These are phyloP conservation scores for Poeciliopsis gracilis DNA, from an alignment of 2,797 vertebrate genomes.

Conservation along the genomic window DNA sequence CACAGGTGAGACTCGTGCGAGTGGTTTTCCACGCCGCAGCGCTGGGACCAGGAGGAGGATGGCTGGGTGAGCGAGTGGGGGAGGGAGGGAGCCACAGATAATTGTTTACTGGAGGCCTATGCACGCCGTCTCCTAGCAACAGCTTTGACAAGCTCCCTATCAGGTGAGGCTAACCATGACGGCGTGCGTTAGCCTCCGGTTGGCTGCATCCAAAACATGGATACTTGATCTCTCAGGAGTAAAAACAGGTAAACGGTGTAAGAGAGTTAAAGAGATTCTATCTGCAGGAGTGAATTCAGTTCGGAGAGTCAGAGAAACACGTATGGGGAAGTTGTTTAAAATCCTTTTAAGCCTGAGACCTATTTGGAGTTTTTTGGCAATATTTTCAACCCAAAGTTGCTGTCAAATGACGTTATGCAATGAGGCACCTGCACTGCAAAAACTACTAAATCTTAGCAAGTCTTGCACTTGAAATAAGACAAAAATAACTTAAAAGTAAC, in stretches of 20 bases:
- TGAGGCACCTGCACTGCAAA: background rate
- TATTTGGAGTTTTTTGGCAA: background rate
- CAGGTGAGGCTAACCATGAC: slow-evolving; percentile 81
- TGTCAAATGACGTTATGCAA: background rate
- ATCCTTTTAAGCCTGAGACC: background rate
- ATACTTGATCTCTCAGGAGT: slow-evolving; percentile 11
- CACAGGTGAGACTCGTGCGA: slow-evolving; percentile 72
- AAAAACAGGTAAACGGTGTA: background rate
- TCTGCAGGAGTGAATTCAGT: background rate
- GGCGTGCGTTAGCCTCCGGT: slow-evolving; percentile 74
- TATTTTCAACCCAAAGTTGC: background rate
- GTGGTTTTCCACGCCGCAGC: slow-evolving; percentile 62
- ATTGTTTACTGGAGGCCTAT: slow-evolving; percentile 90
- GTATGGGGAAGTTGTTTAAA: background rate
- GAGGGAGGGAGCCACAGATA: slow-evolving; percentile 59
- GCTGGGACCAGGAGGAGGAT: slow-evolving; percentile 58
- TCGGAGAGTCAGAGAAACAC: background rate
- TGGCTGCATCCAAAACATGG: slow-evolving; percentile 36
- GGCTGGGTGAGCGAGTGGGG: slow-evolving; percentile 28
- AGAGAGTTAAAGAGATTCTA: background rate
- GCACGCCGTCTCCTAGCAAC: slow-evolving; percentile 89
- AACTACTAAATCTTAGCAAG: too few relatives aligned
- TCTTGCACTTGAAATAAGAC: too few relatives aligned
- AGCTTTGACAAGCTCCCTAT: slow-evolving; percentile 79
- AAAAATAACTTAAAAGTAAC: too few relatives aligned